These are phyloP conservation scores for Brachyhypopomus gauderio DNA, from an alignment of 2,113 vertebrate species.

Conservation along the genomic window DNA sequence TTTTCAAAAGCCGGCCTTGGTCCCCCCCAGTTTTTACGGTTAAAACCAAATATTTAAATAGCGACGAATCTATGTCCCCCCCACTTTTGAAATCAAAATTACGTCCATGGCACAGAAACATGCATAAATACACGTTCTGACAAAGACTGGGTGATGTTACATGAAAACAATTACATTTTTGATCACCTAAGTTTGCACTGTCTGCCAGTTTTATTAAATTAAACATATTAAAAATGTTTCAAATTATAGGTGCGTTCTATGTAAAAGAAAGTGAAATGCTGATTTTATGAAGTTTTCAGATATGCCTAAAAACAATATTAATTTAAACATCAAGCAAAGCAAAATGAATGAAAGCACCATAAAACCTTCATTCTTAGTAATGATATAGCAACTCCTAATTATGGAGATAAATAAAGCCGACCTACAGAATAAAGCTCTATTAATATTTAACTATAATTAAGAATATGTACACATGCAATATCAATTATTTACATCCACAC, in stretches of 20 bases:
- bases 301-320: background rate
- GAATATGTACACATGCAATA: slow-evolving; percentile 71
- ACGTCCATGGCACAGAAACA: background rate
- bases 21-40: too few species aligned
- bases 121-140: background rate
- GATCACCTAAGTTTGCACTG: background rate
- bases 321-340: background rate
- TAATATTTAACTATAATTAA: slow-evolving; percentile 75
- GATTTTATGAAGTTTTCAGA: background rate
- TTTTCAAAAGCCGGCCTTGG: too few species aligned
- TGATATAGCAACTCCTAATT: slow-evolving; percentile 41
- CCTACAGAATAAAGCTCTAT: slow-evolving; percentile 58
- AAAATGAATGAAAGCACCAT: slow-evolving; percentile 8
- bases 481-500: slow-evolving; percentile 68
- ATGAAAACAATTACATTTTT: too few species aligned
- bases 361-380: slow-evolving; percentile 30
- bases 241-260: background rate
- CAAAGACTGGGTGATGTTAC: too few species aligned
- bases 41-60: too few species aligned
- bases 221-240: background rate
- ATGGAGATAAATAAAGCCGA: slow-evolving; percentile 53
- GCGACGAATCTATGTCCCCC: too few species aligned
- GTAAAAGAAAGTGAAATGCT: background rate
- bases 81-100: too few species aligned
- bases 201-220: background rate